Conservation (phyloP, 2,797 vertebrate species). For the Novumbra hubbsi region DNA sequence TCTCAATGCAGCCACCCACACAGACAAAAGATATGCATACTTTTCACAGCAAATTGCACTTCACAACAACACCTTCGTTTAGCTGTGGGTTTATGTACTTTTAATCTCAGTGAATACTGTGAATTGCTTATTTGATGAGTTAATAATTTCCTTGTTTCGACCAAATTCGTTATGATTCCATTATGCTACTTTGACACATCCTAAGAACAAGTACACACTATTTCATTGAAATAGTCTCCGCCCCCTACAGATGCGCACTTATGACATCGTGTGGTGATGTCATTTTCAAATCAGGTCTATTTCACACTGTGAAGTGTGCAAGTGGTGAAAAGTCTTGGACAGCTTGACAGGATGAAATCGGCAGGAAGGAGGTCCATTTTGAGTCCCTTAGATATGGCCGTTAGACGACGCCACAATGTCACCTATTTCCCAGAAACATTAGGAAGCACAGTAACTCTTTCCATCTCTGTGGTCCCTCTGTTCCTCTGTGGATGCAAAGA, state of each 20-base stretch:
- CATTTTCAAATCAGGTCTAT: slow-evolving; percentile 59
- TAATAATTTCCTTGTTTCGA: too few relatives aligned
- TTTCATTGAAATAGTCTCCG: slow-evolving; percentile 41
- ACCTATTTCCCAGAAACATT: neutral
- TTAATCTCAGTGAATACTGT: slow-evolving; percentile 5
- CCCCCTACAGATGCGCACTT: slow-evolving; percentile 41
- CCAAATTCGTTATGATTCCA: slow-evolving; percentile 10
- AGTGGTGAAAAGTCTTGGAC: slow-evolving; percentile 59
- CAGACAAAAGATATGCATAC: neutral
- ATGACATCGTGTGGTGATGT: slow-evolving; percentile 20
- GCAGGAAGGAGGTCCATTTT: neutral
- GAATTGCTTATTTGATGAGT: neutral
- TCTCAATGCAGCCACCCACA: neutral
- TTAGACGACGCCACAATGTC: slow-evolving; percentile 31
- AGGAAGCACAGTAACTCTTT: neutral
- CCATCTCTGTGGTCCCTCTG: too few relatives aligned
- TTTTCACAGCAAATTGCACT: neutral
- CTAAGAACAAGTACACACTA: slow-evolving; percentile 24
- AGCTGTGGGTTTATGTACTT: neutral
- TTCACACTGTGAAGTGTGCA: too few relatives aligned
- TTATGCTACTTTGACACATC: slow-evolving; percentile 2
- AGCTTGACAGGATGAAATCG: slow-evolving; percentile 30
- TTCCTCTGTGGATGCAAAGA: too few relatives aligned
- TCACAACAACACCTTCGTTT: neutral
- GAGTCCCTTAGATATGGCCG: slow-evolving; percentile 27